phyloP scores from a whole-genome alignment of 2,888 invertebrate species.

The Synergus gifuensis region DNA sequence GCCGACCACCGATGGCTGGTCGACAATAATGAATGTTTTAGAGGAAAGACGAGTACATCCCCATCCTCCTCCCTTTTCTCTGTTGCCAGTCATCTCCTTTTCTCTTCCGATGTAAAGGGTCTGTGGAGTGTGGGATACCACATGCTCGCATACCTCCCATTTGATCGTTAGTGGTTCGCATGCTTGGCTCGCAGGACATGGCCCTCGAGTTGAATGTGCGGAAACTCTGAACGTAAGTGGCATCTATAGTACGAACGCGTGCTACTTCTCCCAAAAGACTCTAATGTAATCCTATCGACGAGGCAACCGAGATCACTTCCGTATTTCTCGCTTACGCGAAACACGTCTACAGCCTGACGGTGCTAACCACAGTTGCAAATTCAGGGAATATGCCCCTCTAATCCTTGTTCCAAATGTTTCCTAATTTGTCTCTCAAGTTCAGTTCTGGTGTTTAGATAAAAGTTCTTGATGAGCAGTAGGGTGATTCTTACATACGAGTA shows the following conservation, averaged over 20 bases:
- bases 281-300: slow-evolving; percentile 16
- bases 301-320: slow-evolving; percentile 20
- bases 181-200: slow-evolving; percentile 54
- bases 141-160: slow-evolving; percentile 50
- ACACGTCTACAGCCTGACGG: slow-evolving; percentile 27
- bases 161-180: slow-evolving; percentile 62
- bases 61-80: slow-evolving; percentile 42
- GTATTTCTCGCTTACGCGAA: slow-evolving; percentile 33
- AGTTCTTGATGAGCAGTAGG: neutral
- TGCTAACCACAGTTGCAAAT: slow-evolving; percentile 19
- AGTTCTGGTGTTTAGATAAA: neutral
- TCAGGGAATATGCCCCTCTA: slow-evolving; percentile 5
- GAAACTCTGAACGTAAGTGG: slow-evolving; percentile 38
- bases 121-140: slow-evolving; percentile 48
- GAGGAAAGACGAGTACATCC: slow-evolving; percentile 56
- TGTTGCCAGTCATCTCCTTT: neutral
- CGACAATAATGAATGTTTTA: slow-evolving; percentile 64
- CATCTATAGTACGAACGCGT: slow-evolving; percentile 37
- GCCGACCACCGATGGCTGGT: slow-evolving; percentile 49
- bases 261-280: slow-evolving; percentile 35
- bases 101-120: slow-evolving; percentile 37
- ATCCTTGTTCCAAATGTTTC: neutral
- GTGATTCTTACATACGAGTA: neutral
- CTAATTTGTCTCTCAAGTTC: neutral
- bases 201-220: slow-evolving; percentile 40